phyloP scores from a whole-genome alignment of 2,888 invertebrate species.

The Pheosia tremula region DNA sequence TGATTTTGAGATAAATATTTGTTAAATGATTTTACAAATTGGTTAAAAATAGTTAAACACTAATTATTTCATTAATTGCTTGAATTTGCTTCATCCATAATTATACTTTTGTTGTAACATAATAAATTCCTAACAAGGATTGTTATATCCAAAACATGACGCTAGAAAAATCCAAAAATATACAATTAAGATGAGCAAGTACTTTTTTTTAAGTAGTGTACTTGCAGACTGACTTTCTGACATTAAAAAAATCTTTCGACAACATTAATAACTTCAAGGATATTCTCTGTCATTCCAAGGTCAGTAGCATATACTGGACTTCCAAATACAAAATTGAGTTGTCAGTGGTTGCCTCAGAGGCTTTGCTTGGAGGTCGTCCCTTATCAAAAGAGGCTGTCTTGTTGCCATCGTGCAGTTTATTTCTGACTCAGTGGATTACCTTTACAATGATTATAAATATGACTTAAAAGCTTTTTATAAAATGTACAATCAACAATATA shows the following conservation, averaged over 20 bases:
- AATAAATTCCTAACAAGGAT: no score
- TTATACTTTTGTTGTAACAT: no score
- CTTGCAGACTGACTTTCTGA: no score
- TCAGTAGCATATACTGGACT: slow-evolving; percentile 10
- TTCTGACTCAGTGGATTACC: slow-evolving; percentile 55
- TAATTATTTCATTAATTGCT: no score
- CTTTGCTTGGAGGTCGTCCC: slow-evolving; percentile 48
- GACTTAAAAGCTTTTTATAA: slow-evolving; percentile 30
- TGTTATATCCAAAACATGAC: no score
- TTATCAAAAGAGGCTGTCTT: slow-evolving; percentile 53
- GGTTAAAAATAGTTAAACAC: no score
- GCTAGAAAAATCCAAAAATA: no score
- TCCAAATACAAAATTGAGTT: slow-evolving; percentile 55
- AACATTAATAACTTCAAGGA: slow-evolving; percentile 8
- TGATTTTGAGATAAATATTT: slow-evolving; percentile 14
- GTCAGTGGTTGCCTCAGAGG: slow-evolving; percentile 55
- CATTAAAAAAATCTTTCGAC: neutral
- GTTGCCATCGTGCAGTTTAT: slow-evolving; percentile 51
- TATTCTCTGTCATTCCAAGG: slow-evolving; percentile 21
- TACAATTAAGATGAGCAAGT: no score
- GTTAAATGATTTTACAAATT: neutral
- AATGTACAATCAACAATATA: neutral
- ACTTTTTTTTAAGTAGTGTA: no score
- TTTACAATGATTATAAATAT: slow-evolving; percentile 30
- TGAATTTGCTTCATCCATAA: no score